Conservation (phyloP, 2,113 vertebrate species). For the Boleophthalmus pectinirostris region DNA sequence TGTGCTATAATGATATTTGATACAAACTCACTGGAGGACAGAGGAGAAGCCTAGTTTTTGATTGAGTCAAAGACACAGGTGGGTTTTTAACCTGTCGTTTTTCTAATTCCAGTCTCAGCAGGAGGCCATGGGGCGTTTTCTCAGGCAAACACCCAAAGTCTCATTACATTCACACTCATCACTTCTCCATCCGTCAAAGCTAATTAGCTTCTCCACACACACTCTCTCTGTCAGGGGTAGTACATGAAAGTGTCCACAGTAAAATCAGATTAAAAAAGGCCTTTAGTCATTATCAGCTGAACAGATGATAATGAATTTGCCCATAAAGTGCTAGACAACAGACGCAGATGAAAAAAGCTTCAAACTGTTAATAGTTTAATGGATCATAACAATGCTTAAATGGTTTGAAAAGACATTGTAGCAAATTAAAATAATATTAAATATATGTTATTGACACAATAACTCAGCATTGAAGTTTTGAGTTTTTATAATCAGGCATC, state of each 20-base stretch:
- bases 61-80: conserved; percentile 56
- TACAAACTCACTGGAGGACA: neutral
- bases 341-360: neutral
- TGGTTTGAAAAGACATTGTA: neutral
- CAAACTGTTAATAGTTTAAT: neutral
- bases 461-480: too few species aligned
- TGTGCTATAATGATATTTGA: neutral
- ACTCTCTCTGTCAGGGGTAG: conserved; percentile 47
- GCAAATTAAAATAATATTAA: too few species aligned
- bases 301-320: conserved; percentile 51
- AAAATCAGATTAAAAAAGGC: conserved; percentile 15
- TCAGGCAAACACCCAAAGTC: conserved; percentile 51
- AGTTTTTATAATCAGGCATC: too few species aligned
- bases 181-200: conserved; percentile 61
- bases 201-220: conserved; percentile 66
- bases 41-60: neutral
- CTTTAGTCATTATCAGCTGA: neutral
- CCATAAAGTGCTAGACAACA: neutral
- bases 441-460: too few species aligned
- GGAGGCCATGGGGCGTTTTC: conserved; percentile 51
- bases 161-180: conserved; percentile 66
- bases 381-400: neutral
- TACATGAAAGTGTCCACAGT: conserved; percentile 31
- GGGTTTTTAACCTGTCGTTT: conserved; percentile 63
- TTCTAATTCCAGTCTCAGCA: conserved; percentile 66